Evolutionary conservation across 2,113 vertebrate genomes (phyloP).

Genomic region (Natator depressus): DNA sequence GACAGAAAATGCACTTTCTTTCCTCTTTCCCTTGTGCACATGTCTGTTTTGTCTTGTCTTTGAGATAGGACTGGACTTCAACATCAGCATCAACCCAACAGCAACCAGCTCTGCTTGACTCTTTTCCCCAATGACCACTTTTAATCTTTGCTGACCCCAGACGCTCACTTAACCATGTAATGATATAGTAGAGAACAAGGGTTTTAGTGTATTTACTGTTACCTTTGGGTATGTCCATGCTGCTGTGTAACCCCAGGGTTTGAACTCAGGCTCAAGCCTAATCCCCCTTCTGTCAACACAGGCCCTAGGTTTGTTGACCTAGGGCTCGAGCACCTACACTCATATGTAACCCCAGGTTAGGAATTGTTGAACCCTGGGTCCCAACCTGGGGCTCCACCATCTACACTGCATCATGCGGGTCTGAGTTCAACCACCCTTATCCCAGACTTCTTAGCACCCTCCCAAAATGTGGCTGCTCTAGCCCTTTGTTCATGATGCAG

Average conservation of each 20-base stretch:
- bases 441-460: not conserved
- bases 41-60: not conserved
- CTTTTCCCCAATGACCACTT: not conserved
- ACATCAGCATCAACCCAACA: not conserved
- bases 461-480: not conserved
- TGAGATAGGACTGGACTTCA: not conserved
- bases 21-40: not conserved
- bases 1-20: not conserved
- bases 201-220: not conserved
- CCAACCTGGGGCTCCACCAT: not conserved
- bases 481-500: not conserved
- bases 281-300: too few species aligned
- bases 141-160: not conserved
- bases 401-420: not conserved
- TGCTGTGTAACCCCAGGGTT: not conserved
- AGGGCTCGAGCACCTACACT: not conserved
- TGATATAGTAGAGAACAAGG: accelerated
- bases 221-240: not conserved
- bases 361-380: not conserved
- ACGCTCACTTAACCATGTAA: not conserved
- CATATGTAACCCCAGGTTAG: not conserved
- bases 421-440: not conserved
- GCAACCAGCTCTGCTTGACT: accelerated
- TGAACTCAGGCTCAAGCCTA: too few species aligned
- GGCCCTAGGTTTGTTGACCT: not conserved